Evolutionary conservation across 1,140 invertebrate species (phyloP), one percentile per base, ranked within the genome.

Genomic region (Calephelis nemesis): DNA sequence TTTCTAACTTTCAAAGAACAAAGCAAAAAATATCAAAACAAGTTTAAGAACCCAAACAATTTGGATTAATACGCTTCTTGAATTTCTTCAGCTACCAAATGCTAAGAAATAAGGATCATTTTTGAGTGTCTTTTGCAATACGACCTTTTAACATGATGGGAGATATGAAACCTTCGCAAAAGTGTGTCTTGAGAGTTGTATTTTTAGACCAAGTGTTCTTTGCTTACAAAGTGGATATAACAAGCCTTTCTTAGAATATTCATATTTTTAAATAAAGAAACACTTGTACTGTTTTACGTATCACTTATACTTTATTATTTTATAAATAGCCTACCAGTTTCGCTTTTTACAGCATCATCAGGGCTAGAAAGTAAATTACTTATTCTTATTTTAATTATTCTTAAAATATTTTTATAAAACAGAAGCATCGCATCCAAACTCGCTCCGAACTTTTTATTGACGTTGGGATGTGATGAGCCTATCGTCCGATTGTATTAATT

Each of bases 121-220:
- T 58, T 39, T 39, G 42, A 45, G 11, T 39, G 30, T 39, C 7
- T 15, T 7, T 9, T 5, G 15, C 15, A 39, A 5, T 58, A 58
- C 9, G 15, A 19, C 52, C 52, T 58, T 58, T 58, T 39, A 15
- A 11, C 19, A 2, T 30, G 9, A 2, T 7, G 30, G 45, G 45
- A 60, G 13, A 42, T 47, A 60, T 45, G 19, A 66, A 58, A 54
- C 65, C 65, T 54, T 66, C 65, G 15, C 13, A 47, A 52, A 9
- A 47, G 58, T 13, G n/a, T n/a, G 52, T 40, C 62, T 65, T 60
- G 30, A 65, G 62, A 65, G 70, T 66, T 67, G 69, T 76, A 76
- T 76, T 76, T 76, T 76, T 76, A 76, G 70, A 62, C 69, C 40
- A 68, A 76, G 75, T 63, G 66, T 58, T 70, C 71, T 76, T 71